Evolutionary conservation across 1,140 invertebrate species (phyloP).

Genomic region (Microplitis demolitor): DNA sequence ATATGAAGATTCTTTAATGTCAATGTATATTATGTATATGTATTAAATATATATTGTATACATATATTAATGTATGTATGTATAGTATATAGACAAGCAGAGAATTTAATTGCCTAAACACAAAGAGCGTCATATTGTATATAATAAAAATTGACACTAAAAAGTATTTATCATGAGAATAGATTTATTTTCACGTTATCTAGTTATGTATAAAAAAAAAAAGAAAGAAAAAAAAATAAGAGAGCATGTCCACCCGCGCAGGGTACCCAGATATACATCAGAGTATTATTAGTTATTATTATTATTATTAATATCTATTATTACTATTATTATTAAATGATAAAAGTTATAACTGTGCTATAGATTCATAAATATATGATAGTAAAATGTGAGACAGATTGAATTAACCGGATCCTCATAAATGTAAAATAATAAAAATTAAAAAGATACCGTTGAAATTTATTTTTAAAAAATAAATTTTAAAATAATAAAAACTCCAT

Average conservation of each 20-base stretch:
- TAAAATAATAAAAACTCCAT: conserved; percentile 40
- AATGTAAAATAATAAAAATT: conserved; percentile 30
- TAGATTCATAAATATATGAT: not conserved
- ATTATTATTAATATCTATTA: not conserved
- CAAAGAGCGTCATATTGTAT: not conserved
- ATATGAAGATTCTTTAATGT: not conserved
- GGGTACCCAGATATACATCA: too few relatives aligned
- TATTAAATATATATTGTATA: not conserved
- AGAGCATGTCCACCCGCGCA: not conserved
- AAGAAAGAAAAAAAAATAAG: not conserved
- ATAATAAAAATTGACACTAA: not conserved
- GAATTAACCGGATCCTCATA: conserved; percentile 43
- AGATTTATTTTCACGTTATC: conserved; percentile 64
- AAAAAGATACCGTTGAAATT: conserved; percentile 53
- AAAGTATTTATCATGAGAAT: conserved; percentile 39
- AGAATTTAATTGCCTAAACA: conserved; percentile 6
- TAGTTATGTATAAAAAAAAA: conserved; percentile 48
- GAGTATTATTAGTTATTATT: not conserved
- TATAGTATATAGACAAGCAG: conserved; percentile 24
- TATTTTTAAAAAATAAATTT: not conserved
- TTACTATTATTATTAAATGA: not conserved
- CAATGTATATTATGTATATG: conserved; percentile 8
- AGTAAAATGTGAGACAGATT: conserved; percentile 20
- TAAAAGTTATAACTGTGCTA: not conserved
- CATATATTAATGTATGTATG: conserved; percentile 22